Evolutionary conservation across 1,140 invertebrate species (phyloP), one percentile per base, ranked within the genome.

Genomic region (Solenopsis invicta): DNA sequence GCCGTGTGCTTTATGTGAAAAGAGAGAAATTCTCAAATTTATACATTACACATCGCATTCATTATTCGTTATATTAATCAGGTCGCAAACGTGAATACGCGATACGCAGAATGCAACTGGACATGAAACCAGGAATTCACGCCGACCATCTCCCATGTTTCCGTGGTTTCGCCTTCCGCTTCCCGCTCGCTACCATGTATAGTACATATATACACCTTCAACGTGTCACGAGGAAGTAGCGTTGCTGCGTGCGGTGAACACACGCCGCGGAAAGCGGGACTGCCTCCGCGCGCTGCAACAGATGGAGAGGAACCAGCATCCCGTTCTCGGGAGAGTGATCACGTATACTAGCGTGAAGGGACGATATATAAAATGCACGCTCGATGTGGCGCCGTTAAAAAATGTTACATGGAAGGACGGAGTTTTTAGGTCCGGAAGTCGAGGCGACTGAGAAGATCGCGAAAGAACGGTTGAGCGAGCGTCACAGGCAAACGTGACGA

Each of bases 301-400:
- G 80, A 85, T 77, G 82, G 71, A 77, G 56, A 77, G 48, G 72
- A 77, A 77, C 82, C 59, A 21, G 69, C 48, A 21, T 41, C 5
- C 48, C 24, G 52, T 80, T 86, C 76, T 86, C 85, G 61, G 34
- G 62, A 81, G 85, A 81, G 76, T 80, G 76, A 86, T 86, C 62
- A 45, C 85, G 74, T 54, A 62, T 76, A 59, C 29, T 13, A 29
- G 52, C 24, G 52, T 18, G 45, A 21, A 59, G 4, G 8, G 48
- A 45, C n/a, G 56, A 45, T 34, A 18, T 77, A 78, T 80, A 77
- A 86, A 77, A 34, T 86, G 37, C 61, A 41, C 41, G 41, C 52
- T 82, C 34, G 80, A 82, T 37, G 54, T 69, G 37, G 37, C 75
- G 41, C 52, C 48, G 4, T 21, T 81, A 77, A 86, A 86, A 86